Evolutionary conservation across 2,113 vertebrate genomes (phyloP), one percentile per base, ranked within the genome.

Genomic region (Polypterus senegalus): DNA sequence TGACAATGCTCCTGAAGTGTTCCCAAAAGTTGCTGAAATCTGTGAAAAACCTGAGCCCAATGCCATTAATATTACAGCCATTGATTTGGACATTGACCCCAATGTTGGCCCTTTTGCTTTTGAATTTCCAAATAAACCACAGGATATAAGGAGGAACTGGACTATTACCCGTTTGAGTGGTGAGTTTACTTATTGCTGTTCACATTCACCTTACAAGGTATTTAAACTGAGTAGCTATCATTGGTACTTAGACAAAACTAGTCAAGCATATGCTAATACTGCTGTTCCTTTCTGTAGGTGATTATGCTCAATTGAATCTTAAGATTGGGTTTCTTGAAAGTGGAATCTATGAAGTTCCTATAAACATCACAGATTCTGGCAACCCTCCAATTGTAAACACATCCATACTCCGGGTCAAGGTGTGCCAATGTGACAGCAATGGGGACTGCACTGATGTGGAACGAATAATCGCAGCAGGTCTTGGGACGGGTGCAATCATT

Each of bases 61-160:
- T 2, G 86, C 88, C 74, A 93, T 97, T 78, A 98, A 98, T 77
- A 95, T 98, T 81, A 98, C 94, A 1, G 96, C 96, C 1, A 58
- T 92, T 3, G 96, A 98, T 63, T 89, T 85, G 58, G 96, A 98
- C 81, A 82, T 97, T 61, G 92, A 87, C 75, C 91, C 94, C 9
- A 98, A 98, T n/a, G 91, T 92, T 0, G 96, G 94, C 58, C 96
- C 96, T 0, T 98, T 97, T 59, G 92, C 88, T 61, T 98, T 98
- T 53, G 94, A 98, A 75, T 84, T 98, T 54, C 88, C 92, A 63
- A 76, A 83, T 62, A 77, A 70, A 53, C 96, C 96, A 7, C 7
- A 70, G 2, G 88, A 87, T 46, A 89, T 97, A 65, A 86, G 83
- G 70, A 93, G 81, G 74, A 98, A 98, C 72, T 98, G 96, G 96